Percentiles rank a stretch among this genome's conserved stretches.
Evolutionary conservation across 1,140 invertebrate genomes (phyloP).

Genomic region (Lordiphosa clarofinis): DNA sequence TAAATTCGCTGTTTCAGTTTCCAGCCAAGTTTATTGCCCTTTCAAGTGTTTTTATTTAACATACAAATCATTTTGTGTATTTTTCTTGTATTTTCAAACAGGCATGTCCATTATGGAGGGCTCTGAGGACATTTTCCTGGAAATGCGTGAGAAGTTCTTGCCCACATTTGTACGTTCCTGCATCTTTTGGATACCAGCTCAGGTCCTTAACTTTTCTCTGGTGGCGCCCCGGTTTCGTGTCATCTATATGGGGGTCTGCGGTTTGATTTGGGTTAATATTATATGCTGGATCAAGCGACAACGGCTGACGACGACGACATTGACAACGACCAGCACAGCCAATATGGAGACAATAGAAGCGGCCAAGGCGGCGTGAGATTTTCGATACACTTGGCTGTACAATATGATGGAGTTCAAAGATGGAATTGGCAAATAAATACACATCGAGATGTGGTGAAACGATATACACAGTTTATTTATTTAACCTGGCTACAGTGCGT

Average conservation of each 20-base stretch:
- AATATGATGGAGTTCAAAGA: constrained; percentile 43
- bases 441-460: constrained; percentile 7
- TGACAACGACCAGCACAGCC: constrained; percentile 7
- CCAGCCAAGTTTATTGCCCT: not conserved
- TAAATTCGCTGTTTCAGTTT: too few species aligned
- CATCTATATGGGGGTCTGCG: constrained; percentile 86
- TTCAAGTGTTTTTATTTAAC: not conserved
- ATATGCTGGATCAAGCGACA: constrained; percentile 87
- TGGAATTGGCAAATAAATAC: constrained; percentile 55
- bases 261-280: constrained; percentile 89
- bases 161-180: constrained; percentile 87
- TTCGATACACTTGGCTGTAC: constrained; percentile 7
- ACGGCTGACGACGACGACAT: constrained; percentile 42
- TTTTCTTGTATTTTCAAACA: constrained; percentile 58
- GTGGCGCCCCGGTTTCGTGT: constrained; percentile 85
- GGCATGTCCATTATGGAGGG: constrained; percentile 88
- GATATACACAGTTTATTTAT: constrained; percentile 40
- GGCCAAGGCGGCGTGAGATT: constrained; percentile 26
- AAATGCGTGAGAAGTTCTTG: constrained; percentile 86
- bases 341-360: constrained; percentile 2
- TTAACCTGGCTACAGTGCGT: constrained; percentile 68
- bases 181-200: constrained; percentile 89
- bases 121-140: constrained; percentile 84
- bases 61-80: constrained; percentile 6
- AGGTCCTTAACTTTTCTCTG: constrained; percentile 87